phyloP scores from a whole-genome alignment of 2,797 vertebrate genomes.

The Coendou prehensilis region DNA sequence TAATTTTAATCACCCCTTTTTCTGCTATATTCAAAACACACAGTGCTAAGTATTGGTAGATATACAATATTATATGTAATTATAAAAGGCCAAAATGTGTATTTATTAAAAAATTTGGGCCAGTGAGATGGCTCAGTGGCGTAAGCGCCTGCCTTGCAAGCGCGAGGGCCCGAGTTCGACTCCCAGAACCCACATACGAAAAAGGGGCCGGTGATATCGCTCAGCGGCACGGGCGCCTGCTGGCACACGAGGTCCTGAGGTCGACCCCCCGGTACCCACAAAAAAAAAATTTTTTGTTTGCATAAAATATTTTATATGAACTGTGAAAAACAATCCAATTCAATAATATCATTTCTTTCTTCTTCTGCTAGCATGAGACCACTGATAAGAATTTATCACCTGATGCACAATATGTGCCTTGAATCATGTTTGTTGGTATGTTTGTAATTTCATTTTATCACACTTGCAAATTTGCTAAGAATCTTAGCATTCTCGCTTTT shows the following conservation, averaged over 20 bases:
- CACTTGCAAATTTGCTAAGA: not conserved
- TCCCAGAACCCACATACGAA: no score
- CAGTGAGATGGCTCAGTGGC: no score
- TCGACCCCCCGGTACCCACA: no score
- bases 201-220: no score
- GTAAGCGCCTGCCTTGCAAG: no score
- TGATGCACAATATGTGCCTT: slow-evolving; percentile 94
- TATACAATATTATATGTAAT: not conserved
- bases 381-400: slow-evolving; percentile 92
- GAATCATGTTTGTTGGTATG: slow-evolving; percentile 95
- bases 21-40: not conserved
- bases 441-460: slow-evolving; percentile 16
- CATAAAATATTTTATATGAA: slow-evolving; percentile 11
- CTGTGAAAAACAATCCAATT: not conserved
- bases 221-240: no score
- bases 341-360: slow-evolving; percentile 57
- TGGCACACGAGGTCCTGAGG: no score
- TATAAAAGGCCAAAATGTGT: not conserved
- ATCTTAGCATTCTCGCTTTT: not conserved
- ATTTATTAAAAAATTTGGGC: not conserved
- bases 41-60: not conserved
- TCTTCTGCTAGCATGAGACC: slow-evolving; percentile 91
- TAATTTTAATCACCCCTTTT: not conserved
- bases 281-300: not conserved
- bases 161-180: no score